Evolutionary conservation across 1,140 invertebrate species (phyloP).

Genomic region (Oscheius sp.): DNA sequence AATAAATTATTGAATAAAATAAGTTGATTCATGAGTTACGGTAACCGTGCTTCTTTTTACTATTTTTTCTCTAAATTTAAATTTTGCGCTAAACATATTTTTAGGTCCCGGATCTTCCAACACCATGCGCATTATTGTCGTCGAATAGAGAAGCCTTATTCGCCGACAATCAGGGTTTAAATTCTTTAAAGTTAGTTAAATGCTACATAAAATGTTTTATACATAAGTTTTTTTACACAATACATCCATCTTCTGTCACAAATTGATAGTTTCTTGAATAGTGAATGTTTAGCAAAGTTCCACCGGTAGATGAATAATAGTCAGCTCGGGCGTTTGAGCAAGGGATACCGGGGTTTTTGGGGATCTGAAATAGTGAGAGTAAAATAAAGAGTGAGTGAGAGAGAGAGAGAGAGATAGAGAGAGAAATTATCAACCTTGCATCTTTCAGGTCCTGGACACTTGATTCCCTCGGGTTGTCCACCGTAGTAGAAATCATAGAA

Average conservation of each 20-base stretch:
- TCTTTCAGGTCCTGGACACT: slow-evolving; percentile 14
- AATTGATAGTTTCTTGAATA: not conserved
- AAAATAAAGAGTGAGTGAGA: not conserved
- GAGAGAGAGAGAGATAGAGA: no score
- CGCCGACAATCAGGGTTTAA: no score
- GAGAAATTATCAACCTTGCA: not conserved
- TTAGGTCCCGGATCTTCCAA: slow-evolving; percentile 34
- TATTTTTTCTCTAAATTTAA: not conserved
- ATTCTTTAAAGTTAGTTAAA: no score
- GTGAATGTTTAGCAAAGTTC: not conserved
- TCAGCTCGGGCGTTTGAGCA: not conserved
- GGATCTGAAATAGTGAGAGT: not conserved
- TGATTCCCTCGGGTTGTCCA: not conserved
- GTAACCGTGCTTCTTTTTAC: no score
- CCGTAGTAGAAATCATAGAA: not conserved
- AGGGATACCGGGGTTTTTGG: not conserved
- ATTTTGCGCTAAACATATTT: not conserved
- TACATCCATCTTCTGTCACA: not conserved
- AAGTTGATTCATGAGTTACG: not conserved
- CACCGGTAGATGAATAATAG: not conserved
- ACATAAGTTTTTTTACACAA: no score
- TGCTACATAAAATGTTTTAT: no score
- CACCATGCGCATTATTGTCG: slow-evolving; percentile 35
- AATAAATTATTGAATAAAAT: not conserved
- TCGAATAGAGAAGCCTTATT: no score